A percentile compares a stretch with the other conserved stretches of the same genome.
Evolutionary conservation across 2,113 vertebrate species (phyloP).

Genomic region (Epinephelus fuscoguttatus): DNA sequence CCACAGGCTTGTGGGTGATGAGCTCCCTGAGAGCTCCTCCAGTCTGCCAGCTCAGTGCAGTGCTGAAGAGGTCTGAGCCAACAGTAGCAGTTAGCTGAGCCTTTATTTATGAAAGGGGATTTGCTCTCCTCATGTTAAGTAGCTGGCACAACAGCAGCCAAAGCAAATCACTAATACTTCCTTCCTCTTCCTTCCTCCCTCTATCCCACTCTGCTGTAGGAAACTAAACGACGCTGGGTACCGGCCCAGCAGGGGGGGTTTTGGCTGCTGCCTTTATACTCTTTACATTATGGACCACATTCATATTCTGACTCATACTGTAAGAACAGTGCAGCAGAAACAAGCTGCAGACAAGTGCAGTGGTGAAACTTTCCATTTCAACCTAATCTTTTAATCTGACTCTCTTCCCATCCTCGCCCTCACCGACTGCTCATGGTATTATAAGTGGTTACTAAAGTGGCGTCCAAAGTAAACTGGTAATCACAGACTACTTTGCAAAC

Average conservation of each 20-base stretch:
- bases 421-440: background rate
- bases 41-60: conserved; percentile 58
- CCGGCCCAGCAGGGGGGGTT: conserved; percentile 16
- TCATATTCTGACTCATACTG: conserved; percentile 39
- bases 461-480: conserved; percentile 8
- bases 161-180: conserved; percentile 64
- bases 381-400: background rate
- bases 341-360: background rate
- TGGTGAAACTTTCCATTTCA: conserved; percentile 22
- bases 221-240: conserved; percentile 30
- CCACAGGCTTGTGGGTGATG: conserved; percentile 57
- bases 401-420: background rate
- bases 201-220: conserved; percentile 10
- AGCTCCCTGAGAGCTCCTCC: conserved; percentile 55
- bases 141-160: conserved; percentile 60
- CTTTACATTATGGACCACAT: conserved; percentile 40
- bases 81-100: conserved; percentile 73
- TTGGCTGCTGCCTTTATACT: conserved; percentile 25
- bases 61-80: conserved; percentile 49
- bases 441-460: background rate
- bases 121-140: conserved; percentile 71
- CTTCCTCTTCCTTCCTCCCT: conserved; percentile 25
- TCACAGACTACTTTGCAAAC: background rate
- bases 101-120: conserved; percentile 72
- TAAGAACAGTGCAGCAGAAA: background rate